Evolutionary conservation across 2,797 vertebrate genomes (phyloP).

Genomic region (Micromesistius poutassou): DNA sequence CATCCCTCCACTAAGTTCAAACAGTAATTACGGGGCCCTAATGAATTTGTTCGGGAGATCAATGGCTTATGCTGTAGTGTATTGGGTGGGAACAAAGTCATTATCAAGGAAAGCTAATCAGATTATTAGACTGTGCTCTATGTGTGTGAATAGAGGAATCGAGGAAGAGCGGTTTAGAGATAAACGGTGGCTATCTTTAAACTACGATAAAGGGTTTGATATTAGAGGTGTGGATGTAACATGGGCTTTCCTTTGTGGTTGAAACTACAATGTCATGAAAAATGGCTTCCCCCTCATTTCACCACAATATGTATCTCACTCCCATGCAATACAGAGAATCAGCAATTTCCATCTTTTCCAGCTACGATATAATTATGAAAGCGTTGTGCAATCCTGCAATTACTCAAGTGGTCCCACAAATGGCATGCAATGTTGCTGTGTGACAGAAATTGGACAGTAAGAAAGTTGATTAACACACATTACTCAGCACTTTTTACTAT

Average conservation of each 20-base stretch:
- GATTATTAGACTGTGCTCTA: background rate
- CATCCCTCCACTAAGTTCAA: background rate
- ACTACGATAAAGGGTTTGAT: background rate
- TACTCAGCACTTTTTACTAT: background rate
- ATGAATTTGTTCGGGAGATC: background rate
- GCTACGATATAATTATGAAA: background rate
- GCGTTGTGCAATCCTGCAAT: background rate
- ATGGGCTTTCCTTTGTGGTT: background rate
- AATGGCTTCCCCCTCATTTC: background rate
- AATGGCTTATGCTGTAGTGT: background rate
- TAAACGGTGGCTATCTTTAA: background rate
- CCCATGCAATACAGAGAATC: background rate
- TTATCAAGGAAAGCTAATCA: background rate
- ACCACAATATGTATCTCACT: background rate
- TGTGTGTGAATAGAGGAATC: background rate
- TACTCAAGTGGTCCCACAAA: background rate
- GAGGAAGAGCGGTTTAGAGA: background rate
- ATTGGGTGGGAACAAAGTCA: background rate
- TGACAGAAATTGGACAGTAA: background rate
- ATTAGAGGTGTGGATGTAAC: background rate
- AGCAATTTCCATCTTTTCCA: slow-evolving; percentile 1
- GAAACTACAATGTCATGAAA: background rate
- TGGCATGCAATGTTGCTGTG: background rate
- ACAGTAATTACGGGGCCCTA: background rate
- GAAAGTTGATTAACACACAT: background rate